phyloP scores from a whole-genome alignment of 2,888 invertebrate species.

The Spisula solida region DNA sequence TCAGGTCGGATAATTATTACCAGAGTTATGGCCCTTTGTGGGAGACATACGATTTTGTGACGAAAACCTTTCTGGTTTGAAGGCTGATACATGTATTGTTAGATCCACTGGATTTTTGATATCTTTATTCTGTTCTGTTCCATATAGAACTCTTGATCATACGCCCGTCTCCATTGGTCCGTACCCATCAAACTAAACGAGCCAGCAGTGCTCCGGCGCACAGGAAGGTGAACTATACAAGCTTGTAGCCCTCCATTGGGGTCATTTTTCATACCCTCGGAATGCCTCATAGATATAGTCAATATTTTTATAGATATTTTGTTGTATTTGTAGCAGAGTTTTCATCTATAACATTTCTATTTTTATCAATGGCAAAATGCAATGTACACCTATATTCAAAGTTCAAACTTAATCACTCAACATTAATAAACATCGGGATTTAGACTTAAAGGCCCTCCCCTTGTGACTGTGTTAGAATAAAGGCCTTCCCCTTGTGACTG shows the following conservation, averaged over 20 bases:
- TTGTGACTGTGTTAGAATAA: too few relatives aligned
- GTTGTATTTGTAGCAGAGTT: slow-evolving; percentile 29
- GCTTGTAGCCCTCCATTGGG: slow-evolving; percentile 46
- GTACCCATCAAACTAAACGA: slow-evolving; percentile 60
- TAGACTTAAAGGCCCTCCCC: too few relatives aligned
- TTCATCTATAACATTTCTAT: slow-evolving; percentile 14
- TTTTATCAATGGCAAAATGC: slow-evolving; percentile 22
- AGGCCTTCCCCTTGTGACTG: too few relatives aligned
- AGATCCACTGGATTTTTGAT: too few relatives aligned
- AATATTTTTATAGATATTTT: slow-evolving; percentile 36
- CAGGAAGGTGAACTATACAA: slow-evolving; percentile 63
- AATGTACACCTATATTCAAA: neutral
- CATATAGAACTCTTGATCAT: slow-evolving; percentile 71
- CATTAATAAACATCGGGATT: too few relatives aligned
- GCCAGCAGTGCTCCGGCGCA: slow-evolving; percentile 68
- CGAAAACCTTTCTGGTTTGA: too few relatives aligned
- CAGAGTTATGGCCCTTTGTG: too few relatives aligned
- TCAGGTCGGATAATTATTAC: too few relatives aligned
- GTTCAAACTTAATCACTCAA: too few relatives aligned
- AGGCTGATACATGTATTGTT: too few relatives aligned
- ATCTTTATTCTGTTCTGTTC: slow-evolving; percentile 42
- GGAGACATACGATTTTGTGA: too few relatives aligned
- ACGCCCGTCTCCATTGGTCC: slow-evolving; percentile 60
- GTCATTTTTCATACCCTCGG: slow-evolving; percentile 31
- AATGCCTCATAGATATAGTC: slow-evolving; percentile 47